phyloP scores from a whole-genome alignment of 2,113 vertebrate genomes.

The Oryzias javanicus region DNA sequence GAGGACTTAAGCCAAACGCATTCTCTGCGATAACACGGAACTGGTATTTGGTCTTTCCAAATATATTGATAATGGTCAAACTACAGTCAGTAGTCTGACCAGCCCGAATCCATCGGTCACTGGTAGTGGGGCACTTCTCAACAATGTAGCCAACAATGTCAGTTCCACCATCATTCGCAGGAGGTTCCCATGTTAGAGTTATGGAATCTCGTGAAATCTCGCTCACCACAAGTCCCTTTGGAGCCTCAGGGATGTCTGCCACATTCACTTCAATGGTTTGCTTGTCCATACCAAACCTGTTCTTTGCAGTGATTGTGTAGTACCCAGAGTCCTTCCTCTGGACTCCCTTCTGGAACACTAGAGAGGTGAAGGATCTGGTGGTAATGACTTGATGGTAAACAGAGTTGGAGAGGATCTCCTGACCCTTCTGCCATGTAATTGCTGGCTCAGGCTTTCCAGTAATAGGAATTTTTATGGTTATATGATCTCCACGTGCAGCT shows the following conservation, averaged over 20 bases:
- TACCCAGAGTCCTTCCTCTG: slow-evolving; percentile 93
- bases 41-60: slow-evolving; percentile 96
- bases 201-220: slow-evolving; percentile 91
- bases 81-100: slow-evolving; percentile 87
- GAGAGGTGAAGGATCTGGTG: slow-evolving; percentile 95
- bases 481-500: slow-evolving; percentile 87
- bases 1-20: slow-evolving; percentile 89
- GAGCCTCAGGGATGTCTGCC: slow-evolving; percentile 93
- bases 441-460: slow-evolving; percentile 93
- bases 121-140: slow-evolving; percentile 93
- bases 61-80: slow-evolving; percentile 91
- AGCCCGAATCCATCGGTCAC: slow-evolving; percentile 94
- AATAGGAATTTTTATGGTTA: slow-evolving; percentile 98
- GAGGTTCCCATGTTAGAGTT: slow-evolving; percentile 90
- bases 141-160: slow-evolving; percentile 89
- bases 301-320: slow-evolving; percentile 96
- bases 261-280: slow-evolving; percentile 97
- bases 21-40: slow-evolving; percentile 98
- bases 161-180: slow-evolving; percentile 92
- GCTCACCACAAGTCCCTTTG: slow-evolving; percentile 87
- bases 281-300: slow-evolving; percentile 95
- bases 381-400: slow-evolving; percentile 94
- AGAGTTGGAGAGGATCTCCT: slow-evolving; percentile 95
- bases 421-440: slow-evolving; percentile 97
- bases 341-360: slow-evolving; percentile 94